Evolutionary conservation across 2,113 vertebrate genomes (phyloP).

Genomic region (Ameiurus melas): DNA sequence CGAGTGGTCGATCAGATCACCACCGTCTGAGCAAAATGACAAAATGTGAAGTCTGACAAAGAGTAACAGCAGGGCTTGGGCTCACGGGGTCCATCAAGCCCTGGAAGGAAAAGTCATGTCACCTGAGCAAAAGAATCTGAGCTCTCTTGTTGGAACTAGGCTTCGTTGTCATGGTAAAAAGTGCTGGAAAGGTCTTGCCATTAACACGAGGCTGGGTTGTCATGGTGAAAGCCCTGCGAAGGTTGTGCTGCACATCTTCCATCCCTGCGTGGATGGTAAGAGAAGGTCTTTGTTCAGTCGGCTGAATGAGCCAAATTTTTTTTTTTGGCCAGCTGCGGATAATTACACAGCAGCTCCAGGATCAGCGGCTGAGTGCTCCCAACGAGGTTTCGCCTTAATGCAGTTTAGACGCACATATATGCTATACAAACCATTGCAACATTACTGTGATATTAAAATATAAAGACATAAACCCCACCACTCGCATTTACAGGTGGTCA

Average conservation of each 20-base stretch:
- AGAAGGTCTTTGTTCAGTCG: conserved; percentile 19
- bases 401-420: neutral
- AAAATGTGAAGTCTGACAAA: conserved; percentile 11
- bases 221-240: conserved; percentile 43
- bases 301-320: conserved; percentile 4
- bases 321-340: conserved; percentile 48
- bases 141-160: conserved; percentile 18
- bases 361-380: conserved; percentile 20
- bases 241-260: conserved; percentile 33
- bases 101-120: neutral
- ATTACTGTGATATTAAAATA: conserved; percentile 33
- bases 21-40: conserved; percentile 83
- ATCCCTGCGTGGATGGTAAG: conserved; percentile 6
- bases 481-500: conserved; percentile 9
- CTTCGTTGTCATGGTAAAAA: conserved; percentile 50
- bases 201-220: conserved; percentile 34
- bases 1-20: conserved; percentile 98
- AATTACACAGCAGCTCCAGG: conserved; percentile 37
- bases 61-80: neutral
- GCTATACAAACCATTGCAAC: neutral
- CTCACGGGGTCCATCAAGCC: conserved; percentile 12
- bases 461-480: neutral
- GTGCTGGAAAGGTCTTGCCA: conserved; percentile 23
- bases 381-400: conserved; percentile 32
- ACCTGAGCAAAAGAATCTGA: neutral